Conservation (phyloP, 1,140 invertebrate genomes). For the Fopius arisanus region DNA sequence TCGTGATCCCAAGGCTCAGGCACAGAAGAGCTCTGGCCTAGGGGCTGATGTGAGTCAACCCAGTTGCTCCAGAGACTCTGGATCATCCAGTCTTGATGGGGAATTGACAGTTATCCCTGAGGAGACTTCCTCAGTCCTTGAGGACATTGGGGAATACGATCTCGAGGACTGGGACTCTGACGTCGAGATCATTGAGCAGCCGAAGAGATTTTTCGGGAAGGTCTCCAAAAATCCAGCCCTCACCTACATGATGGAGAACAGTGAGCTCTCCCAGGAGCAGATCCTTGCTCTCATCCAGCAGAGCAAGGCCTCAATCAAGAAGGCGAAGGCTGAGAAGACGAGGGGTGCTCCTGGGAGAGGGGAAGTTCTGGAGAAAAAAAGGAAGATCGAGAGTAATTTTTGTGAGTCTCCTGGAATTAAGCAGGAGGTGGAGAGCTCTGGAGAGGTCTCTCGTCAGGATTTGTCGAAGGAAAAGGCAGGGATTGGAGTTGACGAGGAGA, state of each 20-base stretch:
- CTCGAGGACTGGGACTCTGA: conserved; percentile 55
- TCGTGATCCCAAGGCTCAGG: conserved; percentile 62
- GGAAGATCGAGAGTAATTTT: background rate
- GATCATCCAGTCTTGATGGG: conserved; percentile 27
- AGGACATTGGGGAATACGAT: conserved; percentile 50
- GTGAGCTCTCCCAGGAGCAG: conserved; percentile 75
- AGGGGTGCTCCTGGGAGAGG: background rate
- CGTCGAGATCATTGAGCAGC: conserved; percentile 35
- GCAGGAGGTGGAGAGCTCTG: background rate
- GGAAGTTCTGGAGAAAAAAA: background rate
- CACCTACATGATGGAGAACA: conserved; percentile 77
- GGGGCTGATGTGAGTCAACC: background rate
- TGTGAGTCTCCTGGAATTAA: conserved; percentile 15
- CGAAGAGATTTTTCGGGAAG: conserved; percentile 46
- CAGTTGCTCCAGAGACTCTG: conserved; percentile 25
- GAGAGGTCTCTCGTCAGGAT: background rate
- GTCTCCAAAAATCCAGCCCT: conserved; percentile 59
- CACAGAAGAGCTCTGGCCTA: conserved; percentile 1
- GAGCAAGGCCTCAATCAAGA: conserved; percentile 58
- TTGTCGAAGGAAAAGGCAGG: background rate
- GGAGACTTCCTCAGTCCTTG: conserved; percentile 30
- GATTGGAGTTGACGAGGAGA: background rate
- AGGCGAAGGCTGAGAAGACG: conserved; percentile 21
- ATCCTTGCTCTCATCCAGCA: conserved; percentile 67
- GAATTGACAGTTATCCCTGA: conserved; percentile 10